phyloP scores from a whole-genome alignment of 2,113 vertebrate species.

The Anas platyrhynchos region DNA sequence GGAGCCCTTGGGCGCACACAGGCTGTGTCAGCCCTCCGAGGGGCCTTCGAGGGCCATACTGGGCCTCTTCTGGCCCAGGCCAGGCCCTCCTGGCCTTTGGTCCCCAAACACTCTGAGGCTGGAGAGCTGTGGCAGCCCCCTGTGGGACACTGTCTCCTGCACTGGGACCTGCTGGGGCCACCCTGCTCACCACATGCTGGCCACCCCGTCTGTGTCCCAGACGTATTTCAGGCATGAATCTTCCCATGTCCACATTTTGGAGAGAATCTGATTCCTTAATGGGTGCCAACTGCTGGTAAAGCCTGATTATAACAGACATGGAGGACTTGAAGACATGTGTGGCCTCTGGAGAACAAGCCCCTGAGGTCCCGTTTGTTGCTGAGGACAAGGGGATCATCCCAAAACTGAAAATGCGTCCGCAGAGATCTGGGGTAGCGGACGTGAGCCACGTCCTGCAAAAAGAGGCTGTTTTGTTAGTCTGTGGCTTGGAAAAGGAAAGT shows the following conservation, averaged over 20 bases:
- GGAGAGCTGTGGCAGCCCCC: too few species aligned
- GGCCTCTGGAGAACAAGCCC: background rate
- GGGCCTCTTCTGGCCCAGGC: too few species aligned
- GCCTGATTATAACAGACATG: background rate
- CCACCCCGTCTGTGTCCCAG: background rate
- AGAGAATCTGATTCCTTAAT: background rate
- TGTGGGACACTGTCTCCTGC: background rate
- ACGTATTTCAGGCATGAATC: rapidly evolving
- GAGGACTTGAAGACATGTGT: background rate
- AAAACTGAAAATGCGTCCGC: background rate
- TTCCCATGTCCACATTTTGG: background rate
- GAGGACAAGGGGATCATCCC: background rate
- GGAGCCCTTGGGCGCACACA: background rate
- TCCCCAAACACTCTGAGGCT: background rate
- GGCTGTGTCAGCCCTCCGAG: background rate
- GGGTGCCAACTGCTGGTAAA: background rate
- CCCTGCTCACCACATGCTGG: rapidly evolving
- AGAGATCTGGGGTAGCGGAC: background rate
- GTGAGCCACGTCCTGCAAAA: background rate
- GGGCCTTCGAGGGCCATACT: too few species aligned
- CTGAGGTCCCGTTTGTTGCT: background rate
- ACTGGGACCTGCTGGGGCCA: background rate
- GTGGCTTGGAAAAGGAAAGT: background rate
- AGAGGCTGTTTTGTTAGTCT: background rate
- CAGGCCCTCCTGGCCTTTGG: too few species aligned